phyloP scores from a whole-genome alignment of 1,140 invertebrate genomes.

The Lethrus apterus region DNA sequence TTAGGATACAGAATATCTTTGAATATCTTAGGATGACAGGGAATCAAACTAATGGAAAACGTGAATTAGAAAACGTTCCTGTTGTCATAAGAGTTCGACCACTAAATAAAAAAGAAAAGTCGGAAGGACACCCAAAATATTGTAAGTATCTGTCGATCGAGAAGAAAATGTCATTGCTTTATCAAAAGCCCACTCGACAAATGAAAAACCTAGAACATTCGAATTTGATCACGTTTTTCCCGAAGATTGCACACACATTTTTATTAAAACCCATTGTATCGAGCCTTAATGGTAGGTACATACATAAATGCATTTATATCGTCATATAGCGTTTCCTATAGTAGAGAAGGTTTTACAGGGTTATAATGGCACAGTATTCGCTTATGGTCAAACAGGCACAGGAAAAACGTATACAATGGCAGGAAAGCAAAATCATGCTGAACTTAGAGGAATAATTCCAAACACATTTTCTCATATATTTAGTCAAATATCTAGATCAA shows the following conservation, averaged over 20 bases:
- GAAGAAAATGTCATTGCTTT: slow-evolving; percentile 67
- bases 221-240: slow-evolving; percentile 92
- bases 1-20: too few relatives aligned
- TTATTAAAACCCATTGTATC: slow-evolving; percentile 38
- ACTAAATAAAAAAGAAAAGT: slow-evolving; percentile 70
- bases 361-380: slow-evolving; percentile 95
- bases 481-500: slow-evolving; percentile 77
- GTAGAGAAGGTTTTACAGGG: slow-evolving; percentile 91
- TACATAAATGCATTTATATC: slow-evolving; percentile 77
- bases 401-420: slow-evolving; percentile 97
- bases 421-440: slow-evolving; percentile 71
- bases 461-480: slow-evolving; percentile 97
- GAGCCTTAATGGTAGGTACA: neutral
- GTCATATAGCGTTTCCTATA: slow-evolving; percentile 87
- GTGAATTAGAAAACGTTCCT: slow-evolving; percentile 60
- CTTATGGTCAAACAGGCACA: slow-evolving; percentile 95
- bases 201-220: slow-evolving; percentile 74
- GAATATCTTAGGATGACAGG: too few relatives aligned
- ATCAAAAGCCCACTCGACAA: slow-evolving; percentile 60
- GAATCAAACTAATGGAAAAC: slow-evolving; percentile 18
- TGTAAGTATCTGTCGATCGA: slow-evolving; percentile 62
- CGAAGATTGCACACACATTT: slow-evolving; percentile 75
- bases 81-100: slow-evolving; percentile 86
- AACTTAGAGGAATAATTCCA: slow-evolving; percentile 88
- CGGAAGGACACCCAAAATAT: slow-evolving; percentile 58